A percentile compares a stretch with the other conserved stretches of the same genome.
Evolutionary conservation across 2,888 invertebrate genomes (phyloP).

Genomic region (Polyommatus icarus): DNA sequence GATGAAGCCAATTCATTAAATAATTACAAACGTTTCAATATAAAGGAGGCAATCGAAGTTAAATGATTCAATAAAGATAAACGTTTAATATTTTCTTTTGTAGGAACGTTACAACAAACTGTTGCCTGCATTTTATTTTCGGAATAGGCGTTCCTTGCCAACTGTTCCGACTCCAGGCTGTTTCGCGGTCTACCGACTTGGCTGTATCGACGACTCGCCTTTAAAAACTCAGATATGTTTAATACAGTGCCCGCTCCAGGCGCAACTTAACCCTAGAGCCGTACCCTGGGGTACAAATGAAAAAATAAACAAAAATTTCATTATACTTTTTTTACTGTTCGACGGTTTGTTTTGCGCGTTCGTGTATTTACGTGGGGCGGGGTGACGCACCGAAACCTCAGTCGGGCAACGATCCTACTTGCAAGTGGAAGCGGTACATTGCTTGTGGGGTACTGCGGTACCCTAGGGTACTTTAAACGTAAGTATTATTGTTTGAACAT

Average conservation of each 20-base stretch:
- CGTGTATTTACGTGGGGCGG: no score
- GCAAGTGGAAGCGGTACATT: no score
- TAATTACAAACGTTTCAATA: background rate
- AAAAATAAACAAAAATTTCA: no score
- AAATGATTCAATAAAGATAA: constrained; percentile 25
- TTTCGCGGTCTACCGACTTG: constrained; percentile 65
- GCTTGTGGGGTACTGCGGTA: no score
- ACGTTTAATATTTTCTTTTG: constrained; percentile 42
- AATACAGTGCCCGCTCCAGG: constrained; percentile 60
- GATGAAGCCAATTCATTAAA: background rate
- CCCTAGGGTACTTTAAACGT: no score
- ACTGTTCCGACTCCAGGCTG: constrained; percentile 61
- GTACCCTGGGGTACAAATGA: no score
- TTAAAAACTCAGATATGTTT: constrained; percentile 68
- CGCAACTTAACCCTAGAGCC: no score
- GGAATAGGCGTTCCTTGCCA: constrained; percentile 68
- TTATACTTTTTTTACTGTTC: no score
- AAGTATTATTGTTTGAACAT: no score
- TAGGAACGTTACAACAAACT: constrained; percentile 57
- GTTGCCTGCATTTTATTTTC: constrained; percentile 73
- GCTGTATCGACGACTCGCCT: constrained; percentile 62
- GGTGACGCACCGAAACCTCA: no score
- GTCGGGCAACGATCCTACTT: no score
- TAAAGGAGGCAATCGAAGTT: background rate
- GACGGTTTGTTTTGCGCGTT: no score